Conservation (phyloP, 2,797 vertebrate species). For the Esox masquinongy region DNA sequence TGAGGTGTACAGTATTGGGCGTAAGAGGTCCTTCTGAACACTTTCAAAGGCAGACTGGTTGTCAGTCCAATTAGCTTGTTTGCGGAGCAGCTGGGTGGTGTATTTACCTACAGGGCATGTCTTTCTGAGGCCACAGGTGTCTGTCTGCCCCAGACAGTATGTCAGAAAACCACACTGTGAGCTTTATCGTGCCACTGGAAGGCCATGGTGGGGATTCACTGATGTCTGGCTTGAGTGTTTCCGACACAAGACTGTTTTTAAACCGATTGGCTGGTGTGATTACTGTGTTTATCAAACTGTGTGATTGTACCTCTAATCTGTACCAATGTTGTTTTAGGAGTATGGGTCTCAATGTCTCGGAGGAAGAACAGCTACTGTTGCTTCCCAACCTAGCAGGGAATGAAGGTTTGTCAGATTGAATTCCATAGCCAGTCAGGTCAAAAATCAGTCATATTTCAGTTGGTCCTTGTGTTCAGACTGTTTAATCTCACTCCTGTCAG, state of each 20-base stretch:
- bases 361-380: background rate
- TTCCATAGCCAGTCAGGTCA: too few species aligned
- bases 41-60: background rate
- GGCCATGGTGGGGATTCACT: background rate
- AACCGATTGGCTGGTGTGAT: background rate
- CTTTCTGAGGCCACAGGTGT: background rate
- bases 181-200: background rate
- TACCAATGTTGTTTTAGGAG: background rate
- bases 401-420: too few species aligned
- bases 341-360: background rate
- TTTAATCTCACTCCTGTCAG: background rate
- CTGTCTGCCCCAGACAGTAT: background rate
- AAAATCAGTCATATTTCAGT: too few species aligned
- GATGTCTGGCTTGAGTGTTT: background rate
- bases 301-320: background rate
- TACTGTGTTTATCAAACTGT: background rate
- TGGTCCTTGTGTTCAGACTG: background rate
- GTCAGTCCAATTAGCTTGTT: background rate
- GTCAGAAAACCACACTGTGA: background rate
- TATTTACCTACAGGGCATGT: slow-evolving; percentile 9
- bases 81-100: background rate
- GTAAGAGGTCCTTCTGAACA: background rate
- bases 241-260: background rate
- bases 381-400: too few species aligned
- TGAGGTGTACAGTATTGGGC: background rate